Percentiles rank a stretch among this genome's conserved stretches.
Conservation (phyloP, 1,140 invertebrate species). For the Neodiprion fabricii region DNA sequence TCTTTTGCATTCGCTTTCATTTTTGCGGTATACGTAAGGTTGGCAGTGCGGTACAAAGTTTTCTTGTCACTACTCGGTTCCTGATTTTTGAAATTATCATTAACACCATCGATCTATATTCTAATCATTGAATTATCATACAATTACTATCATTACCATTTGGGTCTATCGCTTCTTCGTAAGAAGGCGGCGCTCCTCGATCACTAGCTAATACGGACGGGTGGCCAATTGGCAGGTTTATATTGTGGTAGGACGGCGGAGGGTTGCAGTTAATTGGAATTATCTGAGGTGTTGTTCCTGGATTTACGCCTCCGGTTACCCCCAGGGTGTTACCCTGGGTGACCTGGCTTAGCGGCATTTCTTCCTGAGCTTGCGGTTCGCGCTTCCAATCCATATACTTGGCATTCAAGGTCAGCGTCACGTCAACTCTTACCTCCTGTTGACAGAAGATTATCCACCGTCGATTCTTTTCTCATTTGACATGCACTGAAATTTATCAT, state of each 20-base stretch:
- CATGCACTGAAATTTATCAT: too few species aligned
- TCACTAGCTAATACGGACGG: conserved; percentile 40
- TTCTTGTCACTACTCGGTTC: background rate
- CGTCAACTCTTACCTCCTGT: background rate
- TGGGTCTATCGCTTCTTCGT: conserved; percentile 66
- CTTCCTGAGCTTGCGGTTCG: conserved; percentile 26
- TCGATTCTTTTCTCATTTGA: too few species aligned
- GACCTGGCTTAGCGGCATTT: conserved; percentile 36
- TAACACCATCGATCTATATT: too few species aligned
- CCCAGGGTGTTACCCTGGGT: conserved; percentile 20
- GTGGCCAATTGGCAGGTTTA: conserved; percentile 44
- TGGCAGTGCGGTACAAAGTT: background rate
- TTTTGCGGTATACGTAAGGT: too few species aligned
- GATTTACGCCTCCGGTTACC: conserved; percentile 31
- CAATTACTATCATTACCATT: conserved; percentile 56
- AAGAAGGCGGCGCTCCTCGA: conserved; percentile 61
- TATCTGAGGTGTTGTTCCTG: conserved; percentile 33
- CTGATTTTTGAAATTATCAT: too few species aligned
- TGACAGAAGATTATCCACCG: too few species aligned
- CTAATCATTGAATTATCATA: background rate
- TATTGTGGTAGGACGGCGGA: conserved; percentile 48
- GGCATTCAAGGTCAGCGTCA: conserved; percentile 13
- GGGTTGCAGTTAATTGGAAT: conserved; percentile 38
- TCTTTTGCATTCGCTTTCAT: too few species aligned
- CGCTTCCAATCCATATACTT: conserved; percentile 38